Evolutionary conservation across 2,797 vertebrate species (phyloP).

Genomic region (Paguma larvata): DNA sequence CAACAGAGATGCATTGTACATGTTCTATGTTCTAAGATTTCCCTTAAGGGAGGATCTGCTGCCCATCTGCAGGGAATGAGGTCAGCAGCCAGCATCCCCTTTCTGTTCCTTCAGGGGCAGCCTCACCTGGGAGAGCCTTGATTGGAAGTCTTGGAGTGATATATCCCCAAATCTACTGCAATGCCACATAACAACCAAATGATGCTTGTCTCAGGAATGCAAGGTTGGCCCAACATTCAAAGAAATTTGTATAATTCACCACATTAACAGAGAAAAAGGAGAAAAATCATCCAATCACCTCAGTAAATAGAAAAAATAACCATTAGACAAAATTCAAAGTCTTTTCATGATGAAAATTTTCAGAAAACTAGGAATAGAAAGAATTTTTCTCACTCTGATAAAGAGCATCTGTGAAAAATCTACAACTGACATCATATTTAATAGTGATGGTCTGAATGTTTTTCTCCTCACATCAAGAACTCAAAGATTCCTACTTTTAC

Average conservation of each 20-base stretch:
- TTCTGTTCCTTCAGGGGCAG: neutral
- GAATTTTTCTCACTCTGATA: slow-evolving; percentile 15
- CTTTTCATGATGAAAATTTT: slow-evolving; percentile 1
- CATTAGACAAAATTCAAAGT: slow-evolving; percentile 21
- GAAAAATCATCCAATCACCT: neutral
- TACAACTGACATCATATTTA: neutral
- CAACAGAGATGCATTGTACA: neutral
- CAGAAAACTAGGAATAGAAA: neutral
- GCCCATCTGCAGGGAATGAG: neutral
- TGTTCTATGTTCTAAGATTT: neutral
- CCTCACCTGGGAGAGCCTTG: neutral
- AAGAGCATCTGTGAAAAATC: neutral
- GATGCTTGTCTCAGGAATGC: neutral
- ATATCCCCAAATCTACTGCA: neutral
- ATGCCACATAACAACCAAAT: neutral
- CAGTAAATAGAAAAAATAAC: neutral
- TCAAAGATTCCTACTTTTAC: neutral
- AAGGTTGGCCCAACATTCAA: slow-evolving; percentile 19
- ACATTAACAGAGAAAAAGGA: slow-evolving; percentile 45
- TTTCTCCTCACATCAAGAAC: neutral
- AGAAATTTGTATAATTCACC: neutral
- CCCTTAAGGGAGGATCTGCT: neutral
- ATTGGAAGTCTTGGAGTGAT: neutral
- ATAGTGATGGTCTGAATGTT: neutral
- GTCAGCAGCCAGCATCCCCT: neutral